A percentile compares a stretch with the other conserved stretches of the same genome.
These are phyloP conservation scores for Mechanitis mazaeus DNA, from an alignment of 2,888 invertebrate genomes.

Conservation along the genomic window DNA sequence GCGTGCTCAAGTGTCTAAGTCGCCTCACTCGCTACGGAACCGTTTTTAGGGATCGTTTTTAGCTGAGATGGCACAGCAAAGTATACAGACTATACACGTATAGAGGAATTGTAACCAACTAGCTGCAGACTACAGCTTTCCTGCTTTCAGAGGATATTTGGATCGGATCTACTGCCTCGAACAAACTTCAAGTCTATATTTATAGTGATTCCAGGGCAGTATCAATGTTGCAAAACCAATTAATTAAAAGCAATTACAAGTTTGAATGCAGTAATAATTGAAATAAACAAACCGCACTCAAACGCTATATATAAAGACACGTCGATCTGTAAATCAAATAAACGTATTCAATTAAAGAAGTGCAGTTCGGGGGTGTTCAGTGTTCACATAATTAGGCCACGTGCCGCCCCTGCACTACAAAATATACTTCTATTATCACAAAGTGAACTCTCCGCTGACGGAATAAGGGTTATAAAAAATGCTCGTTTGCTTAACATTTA, in stretches of 20 bases:
- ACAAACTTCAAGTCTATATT: too few species aligned
- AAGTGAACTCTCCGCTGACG: slow-evolving; percentile 11
- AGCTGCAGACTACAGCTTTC: too few species aligned
- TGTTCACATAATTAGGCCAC: slow-evolving; percentile 59
- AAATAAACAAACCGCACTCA: too few species aligned
- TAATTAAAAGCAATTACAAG: slow-evolving; percentile 8
- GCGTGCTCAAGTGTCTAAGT: slow-evolving; percentile 46
- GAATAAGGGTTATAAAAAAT: slow-evolving; percentile 13
- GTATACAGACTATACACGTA: not conserved
- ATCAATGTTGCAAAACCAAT: slow-evolving; percentile 9
- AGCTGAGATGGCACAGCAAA: not conserved
- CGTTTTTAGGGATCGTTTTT: slow-evolving; percentile 29
- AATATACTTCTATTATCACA: slow-evolving; percentile 5
- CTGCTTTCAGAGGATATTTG: too few species aligned
- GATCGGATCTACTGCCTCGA: too few species aligned
- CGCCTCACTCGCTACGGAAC: slow-evolving; percentile 22
- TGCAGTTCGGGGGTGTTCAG: slow-evolving; percentile 45
- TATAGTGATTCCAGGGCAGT: too few species aligned
- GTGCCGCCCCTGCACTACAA: slow-evolving; percentile 46
- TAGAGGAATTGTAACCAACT: too few species aligned
- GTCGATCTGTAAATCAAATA: slow-evolving; percentile 68
- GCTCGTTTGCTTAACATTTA: slow-evolving; percentile 31
- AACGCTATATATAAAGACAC: slow-evolving; percentile 34
- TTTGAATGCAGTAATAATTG: not conserved
- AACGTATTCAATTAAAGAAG: slow-evolving; percentile 67